These are phyloP conservation scores for Platygyra sinensis DNA, from an alignment of 64 coral and sea anemone genomes.

Conservation along the genomic window DNA sequence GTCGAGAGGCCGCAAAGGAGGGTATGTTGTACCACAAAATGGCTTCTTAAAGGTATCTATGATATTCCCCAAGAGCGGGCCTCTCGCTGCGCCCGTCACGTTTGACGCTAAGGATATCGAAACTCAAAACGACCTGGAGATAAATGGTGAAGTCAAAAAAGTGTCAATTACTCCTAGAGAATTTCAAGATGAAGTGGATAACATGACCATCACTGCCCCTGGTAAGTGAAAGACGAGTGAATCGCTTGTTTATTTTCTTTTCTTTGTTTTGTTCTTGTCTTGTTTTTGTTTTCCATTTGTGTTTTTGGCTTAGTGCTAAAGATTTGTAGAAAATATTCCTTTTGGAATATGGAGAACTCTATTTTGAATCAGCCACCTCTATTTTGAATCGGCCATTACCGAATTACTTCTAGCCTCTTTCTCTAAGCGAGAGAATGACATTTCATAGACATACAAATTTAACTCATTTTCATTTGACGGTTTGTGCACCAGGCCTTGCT, in stretches of 20 bases:
- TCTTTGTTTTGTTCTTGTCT: background rate
- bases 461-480: no score
- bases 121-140: conserved; percentile 60
- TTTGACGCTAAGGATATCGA: conserved; percentile 81
- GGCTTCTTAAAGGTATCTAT: conserved; percentile 73
- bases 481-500: no score
- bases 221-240: conserved; percentile 20
- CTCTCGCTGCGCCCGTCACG: conserved; percentile 49
- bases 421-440: no score
- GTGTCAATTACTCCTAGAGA: conserved; percentile 62
- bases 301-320: background rate
- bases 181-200: conserved; percentile 56
- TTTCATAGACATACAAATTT: no score
- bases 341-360: no score
- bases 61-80: conserved; percentile 53
- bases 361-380: no score
- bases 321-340: background rate
- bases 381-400: no score
- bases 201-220: conserved; percentile 85
- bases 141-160: conserved; percentile 66
- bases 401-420: no score
- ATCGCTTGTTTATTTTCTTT: background rate
- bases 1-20: conserved; percentile 70
- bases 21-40: conserved; percentile 55
- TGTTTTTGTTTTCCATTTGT: background rate